A percentile compares a stretch with the other conserved stretches of the same genome.
Evolutionary conservation across 23 tunicate species (phyloP).

Genomic region (Trididemnum clinides): DNA sequence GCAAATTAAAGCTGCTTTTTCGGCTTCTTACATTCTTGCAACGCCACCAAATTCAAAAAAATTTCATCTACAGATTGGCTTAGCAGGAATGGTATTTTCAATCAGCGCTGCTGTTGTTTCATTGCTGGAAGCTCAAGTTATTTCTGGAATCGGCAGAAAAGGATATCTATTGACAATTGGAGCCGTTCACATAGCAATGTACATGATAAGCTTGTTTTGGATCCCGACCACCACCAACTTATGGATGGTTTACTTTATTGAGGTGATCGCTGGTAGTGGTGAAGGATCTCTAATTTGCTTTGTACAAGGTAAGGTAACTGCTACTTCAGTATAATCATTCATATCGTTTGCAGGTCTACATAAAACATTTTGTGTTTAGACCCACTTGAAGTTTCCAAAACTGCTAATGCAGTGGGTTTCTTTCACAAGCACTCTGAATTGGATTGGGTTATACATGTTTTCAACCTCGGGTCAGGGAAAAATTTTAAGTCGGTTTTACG

Average conservation of each 20-base stretch:
- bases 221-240: background rate
- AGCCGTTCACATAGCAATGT: background rate
- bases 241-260: slow-evolving; percentile 23
- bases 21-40: no score
- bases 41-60: no score
- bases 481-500: no score
- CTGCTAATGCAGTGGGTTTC: no score
- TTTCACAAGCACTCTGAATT: no score
- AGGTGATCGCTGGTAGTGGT: slow-evolving; percentile 25
- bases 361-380: no score
- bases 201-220: slow-evolving; percentile 43
- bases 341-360: no score
- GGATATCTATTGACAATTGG: background rate
- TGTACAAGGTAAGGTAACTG: background rate
- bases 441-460: no score
- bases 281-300: slow-evolving; percentile 17
- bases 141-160: background rate
- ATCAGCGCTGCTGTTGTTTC: slow-evolving; percentile 1
- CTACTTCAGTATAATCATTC: no score
- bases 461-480: no score
- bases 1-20: no score
- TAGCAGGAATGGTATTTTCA: slow-evolving; percentile 20
- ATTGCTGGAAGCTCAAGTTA: background rate
- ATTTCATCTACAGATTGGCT: slow-evolving; percentile 52
- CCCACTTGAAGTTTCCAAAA: no score